These are phyloP conservation scores for Drosophila antonietae DNA, from an alignment of 2,888 invertebrate genomes.

Conservation along the genomic window DNA sequence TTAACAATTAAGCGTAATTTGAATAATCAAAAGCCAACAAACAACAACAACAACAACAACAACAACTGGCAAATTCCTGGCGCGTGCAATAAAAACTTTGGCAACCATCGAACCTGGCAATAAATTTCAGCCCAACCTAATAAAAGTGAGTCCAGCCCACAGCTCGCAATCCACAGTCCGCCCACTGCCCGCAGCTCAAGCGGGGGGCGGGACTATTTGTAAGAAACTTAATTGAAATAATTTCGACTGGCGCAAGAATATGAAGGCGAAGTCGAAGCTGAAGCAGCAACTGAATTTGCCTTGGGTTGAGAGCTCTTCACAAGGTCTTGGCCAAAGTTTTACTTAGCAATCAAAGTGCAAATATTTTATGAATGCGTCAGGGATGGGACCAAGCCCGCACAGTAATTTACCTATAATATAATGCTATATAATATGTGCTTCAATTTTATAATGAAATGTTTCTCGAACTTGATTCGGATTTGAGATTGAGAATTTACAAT, in stretches of 20 bases:
- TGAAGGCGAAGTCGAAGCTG: constrained; percentile 2
- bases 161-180: constrained; percentile 3
- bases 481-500: neutral
- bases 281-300: neutral
- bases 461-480: neutral
- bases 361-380: constrained; percentile 23
- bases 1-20: constrained; percentile 75
- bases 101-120: constrained; percentile 74
- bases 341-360: constrained; percentile 67
- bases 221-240: constrained; percentile 78
- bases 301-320: neutral
- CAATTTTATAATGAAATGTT: constrained; percentile 6
- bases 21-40: constrained; percentile 78
- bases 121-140: constrained; percentile 72
- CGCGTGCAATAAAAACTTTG: constrained; percentile 72
- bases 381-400: neutral
- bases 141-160: constrained; percentile 61
- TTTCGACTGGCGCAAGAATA: constrained; percentile 47
- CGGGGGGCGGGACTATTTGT: constrained; percentile 29
- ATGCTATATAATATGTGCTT: neutral
- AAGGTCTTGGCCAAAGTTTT: constrained; percentile 49
- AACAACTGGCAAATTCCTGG: constrained; percentile 41
- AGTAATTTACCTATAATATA: constrained; percentile 14
- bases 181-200: constrained; percentile 6
- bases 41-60: constrained; percentile 55